Percentiles rank a stretch among this genome's conserved stretches.
Conservation (phyloP, 2,797 vertebrate genomes). For the Enteromius viviparus region DNA sequence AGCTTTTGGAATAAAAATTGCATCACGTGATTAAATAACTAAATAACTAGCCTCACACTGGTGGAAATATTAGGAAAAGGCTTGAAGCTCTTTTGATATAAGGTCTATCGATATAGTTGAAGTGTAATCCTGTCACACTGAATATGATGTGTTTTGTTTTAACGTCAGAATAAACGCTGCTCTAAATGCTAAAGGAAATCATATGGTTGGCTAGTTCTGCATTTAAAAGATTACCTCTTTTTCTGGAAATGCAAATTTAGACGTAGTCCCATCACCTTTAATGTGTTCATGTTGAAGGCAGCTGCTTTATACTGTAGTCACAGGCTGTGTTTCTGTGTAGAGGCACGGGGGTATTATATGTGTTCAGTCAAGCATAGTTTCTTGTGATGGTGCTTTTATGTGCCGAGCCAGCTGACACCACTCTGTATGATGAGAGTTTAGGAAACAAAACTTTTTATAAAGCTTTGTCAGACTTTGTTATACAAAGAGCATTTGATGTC, state of each 20-base stretch:
- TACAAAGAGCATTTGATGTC: background rate
- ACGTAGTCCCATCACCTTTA: background rate
- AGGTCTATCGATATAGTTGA: background rate
- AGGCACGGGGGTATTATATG: background rate
- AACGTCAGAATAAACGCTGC: background rate
- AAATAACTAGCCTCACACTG: too few species aligned
- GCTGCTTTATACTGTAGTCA: background rate
- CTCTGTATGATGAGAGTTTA: background rate
- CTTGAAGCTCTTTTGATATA: too few species aligned
- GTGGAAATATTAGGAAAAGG: too few species aligned
- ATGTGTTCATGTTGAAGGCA: background rate
- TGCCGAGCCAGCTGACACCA: background rate
- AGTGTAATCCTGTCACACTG: background rate
- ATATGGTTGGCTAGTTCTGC: background rate
- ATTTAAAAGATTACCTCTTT: background rate
- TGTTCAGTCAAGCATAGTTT: background rate
- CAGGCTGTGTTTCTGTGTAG: constrained; percentile 10
- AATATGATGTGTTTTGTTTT: background rate
- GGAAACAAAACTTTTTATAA: constrained; percentile 3
- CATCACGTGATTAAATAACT: too few species aligned
- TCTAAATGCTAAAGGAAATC: background rate
- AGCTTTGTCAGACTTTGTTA: background rate
- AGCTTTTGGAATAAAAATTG: background rate
- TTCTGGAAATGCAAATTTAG: background rate
- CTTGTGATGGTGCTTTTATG: background rate